Conservation (phyloP, 2,113 vertebrate genomes). For the Triplophysa rosa region DNA sequence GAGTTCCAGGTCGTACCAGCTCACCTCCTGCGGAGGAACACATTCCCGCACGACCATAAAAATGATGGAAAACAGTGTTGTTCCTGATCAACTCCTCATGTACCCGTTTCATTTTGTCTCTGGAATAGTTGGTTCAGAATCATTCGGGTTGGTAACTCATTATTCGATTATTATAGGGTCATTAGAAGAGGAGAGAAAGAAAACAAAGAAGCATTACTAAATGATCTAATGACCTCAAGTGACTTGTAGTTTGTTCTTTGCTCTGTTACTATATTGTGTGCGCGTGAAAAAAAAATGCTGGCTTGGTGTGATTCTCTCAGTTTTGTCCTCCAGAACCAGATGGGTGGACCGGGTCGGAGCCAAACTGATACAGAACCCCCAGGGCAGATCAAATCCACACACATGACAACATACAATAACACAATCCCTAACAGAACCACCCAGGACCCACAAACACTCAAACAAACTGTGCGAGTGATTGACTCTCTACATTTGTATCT, state of each 20-base stretch:
- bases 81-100: neutral
- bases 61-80: neutral
- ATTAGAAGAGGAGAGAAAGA: neutral
- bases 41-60: slow-evolving; percentile 4
- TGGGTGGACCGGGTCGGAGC: slow-evolving; percentile 45
- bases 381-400: slow-evolving; percentile 50
- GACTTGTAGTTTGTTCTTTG: slow-evolving; percentile 12
- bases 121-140: no score
- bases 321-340: slow-evolving; percentile 50
- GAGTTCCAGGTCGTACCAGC: slow-evolving; percentile 18
- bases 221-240: neutral
- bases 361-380: slow-evolving; percentile 48
- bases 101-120: neutral
- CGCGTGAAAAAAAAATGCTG: slow-evolving; percentile 41
- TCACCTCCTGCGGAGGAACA: neutral
- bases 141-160: no score
- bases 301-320: slow-evolving; percentile 39
- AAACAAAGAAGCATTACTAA: neutral
- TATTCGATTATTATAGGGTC: neutral
- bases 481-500: slow-evolving; percentile 11
- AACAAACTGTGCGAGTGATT: neutral
- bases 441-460: slow-evolving; percentile 38
- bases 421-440: slow-evolving; percentile 30
- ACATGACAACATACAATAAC: slow-evolving; percentile 45
- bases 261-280: neutral